A percentile compares a stretch with the other conserved stretches of the same genome.
Evolutionary conservation across 1,140 invertebrate genomes (phyloP).

Genomic region (Piezodorus guildinii): DNA sequence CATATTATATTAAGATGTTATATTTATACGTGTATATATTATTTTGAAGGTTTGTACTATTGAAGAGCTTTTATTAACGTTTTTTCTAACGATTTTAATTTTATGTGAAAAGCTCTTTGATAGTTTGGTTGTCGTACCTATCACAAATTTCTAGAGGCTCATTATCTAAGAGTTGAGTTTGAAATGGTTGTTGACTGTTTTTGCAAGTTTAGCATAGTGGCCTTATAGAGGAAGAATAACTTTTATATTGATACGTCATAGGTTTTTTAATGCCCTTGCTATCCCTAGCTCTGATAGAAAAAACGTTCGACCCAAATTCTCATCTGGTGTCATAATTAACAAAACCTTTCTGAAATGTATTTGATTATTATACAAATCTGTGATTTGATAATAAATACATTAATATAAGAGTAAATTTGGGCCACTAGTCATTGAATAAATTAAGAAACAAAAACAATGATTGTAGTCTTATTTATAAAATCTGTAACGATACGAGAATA

Average conservation of each 20-base stretch:
- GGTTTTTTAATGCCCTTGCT: slow-evolving; percentile 3
- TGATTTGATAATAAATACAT: not conserved
- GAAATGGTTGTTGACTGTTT: slow-evolving; percentile 4
- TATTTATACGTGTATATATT: slow-evolving; percentile 12
- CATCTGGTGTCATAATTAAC: not conserved
- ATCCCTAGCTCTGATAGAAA: slow-evolving; percentile 4
- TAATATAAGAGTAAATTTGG: not conserved
- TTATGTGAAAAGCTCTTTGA: not conserved
- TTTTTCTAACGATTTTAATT: not conserved
- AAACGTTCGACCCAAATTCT: not conserved
- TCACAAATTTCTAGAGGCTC: not conserved
- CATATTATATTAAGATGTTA: slow-evolving; percentile 7
- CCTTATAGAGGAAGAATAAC: slow-evolving; percentile 10
- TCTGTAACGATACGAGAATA: not conserved
- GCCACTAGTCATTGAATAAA: no score
- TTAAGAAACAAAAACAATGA: no score
- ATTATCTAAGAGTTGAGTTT: not conserved
- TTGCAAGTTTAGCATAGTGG: slow-evolving; percentile 5
- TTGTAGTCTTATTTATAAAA: no score
- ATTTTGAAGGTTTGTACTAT: slow-evolving; percentile 9
- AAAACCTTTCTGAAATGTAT: not conserved
- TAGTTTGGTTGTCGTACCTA: not conserved
- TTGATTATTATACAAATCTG: not conserved
- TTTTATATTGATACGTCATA: slow-evolving; percentile 7
- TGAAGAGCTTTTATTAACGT: not conserved